Percentiles rank a stretch among this genome's conserved stretches.
These are phyloP conservation scores for Ancistrus triradiatus DNA, from an alignment of 2,113 vertebrate species.

Conservation along the genomic window DNA sequence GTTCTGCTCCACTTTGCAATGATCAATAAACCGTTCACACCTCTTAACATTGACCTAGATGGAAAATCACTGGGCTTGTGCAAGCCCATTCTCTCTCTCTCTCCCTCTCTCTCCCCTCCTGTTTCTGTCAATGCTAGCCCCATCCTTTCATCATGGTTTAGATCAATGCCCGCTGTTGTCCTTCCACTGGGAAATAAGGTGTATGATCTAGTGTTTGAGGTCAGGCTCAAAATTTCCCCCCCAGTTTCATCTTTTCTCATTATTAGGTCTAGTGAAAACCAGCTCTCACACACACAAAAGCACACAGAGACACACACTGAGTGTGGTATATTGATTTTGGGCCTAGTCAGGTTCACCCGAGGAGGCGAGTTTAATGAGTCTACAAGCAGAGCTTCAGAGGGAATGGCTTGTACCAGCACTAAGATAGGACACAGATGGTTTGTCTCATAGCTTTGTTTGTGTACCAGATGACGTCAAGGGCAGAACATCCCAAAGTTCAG, in stretches of 20 bases:
- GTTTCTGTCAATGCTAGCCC: not conserved
- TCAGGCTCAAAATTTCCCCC: conserved; percentile 33
- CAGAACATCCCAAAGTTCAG: conserved; percentile 6
- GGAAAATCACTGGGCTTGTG: not conserved
- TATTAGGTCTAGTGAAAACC: conserved; percentile 32
- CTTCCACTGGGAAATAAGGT: conserved; percentile 36
- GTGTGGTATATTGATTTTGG: conserved; percentile 65
- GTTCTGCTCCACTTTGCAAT: not conserved
- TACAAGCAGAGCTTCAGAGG: conserved; percentile 59
- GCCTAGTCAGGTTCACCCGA: conserved; percentile 57
- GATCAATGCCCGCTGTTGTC: conserved; percentile 37
- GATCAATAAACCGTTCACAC: conserved; percentile 19
- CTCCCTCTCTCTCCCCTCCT: not conserved
- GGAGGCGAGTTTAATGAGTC: conserved; percentile 71
- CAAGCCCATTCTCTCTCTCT: not conserved
- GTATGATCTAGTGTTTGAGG: conserved; percentile 27
- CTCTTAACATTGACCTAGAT: conserved; percentile 21
- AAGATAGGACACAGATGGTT: conserved; percentile 48
- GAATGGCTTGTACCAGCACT: conserved; percentile 43
- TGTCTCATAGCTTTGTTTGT: conserved; percentile 45
- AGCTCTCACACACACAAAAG: not conserved
- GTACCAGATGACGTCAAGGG: conserved; percentile 10
- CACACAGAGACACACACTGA: not conserved
- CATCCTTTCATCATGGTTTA: conserved; percentile 26
- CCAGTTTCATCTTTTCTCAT: conserved; percentile 42